Conservation (phyloP, 2,113 vertebrate species). For the Probosciger aterrimus region DNA sequence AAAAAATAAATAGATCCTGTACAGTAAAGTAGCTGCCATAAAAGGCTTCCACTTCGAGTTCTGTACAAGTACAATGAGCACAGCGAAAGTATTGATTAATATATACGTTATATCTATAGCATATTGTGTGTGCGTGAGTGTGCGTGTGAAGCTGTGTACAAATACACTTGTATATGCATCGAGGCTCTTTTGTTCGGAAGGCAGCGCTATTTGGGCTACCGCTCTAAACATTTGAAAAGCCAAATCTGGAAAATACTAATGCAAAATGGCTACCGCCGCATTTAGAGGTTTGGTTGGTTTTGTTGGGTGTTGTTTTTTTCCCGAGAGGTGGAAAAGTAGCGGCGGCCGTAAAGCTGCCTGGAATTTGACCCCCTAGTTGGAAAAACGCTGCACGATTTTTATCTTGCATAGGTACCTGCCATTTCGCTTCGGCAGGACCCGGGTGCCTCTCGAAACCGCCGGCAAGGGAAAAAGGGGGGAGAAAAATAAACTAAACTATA, state of each 20-base stretch:
- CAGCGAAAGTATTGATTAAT: background rate
- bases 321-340: slow-evolving; percentile 28
- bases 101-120: background rate
- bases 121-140: background rate
- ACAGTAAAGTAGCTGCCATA: background rate
- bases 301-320: background rate
- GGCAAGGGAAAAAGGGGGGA: background rate
- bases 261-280: slow-evolving; percentile 36
- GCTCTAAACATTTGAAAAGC: background rate
- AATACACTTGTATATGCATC: background rate
- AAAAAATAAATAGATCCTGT: background rate
- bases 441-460: background rate
- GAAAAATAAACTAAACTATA: background rate
- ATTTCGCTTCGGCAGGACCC: slow-evolving; percentile 43
- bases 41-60: slow-evolving; percentile 24
- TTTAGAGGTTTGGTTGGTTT: background rate
- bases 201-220: background rate
- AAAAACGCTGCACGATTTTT: slow-evolving; percentile 50
- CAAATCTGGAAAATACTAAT: background rate
- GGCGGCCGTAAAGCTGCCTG: slow-evolving; percentile 19
- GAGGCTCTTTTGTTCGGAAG: slow-evolving; percentile 34
- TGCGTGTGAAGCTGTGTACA: slow-evolving; percentile 2
- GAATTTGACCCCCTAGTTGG: slow-evolving; percentile 52
- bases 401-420: slow-evolving; percentile 63
- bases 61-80: background rate